phyloP scores from a whole-genome alignment of 2,113 vertebrate genomes.

The Microtus montanus region DNA sequence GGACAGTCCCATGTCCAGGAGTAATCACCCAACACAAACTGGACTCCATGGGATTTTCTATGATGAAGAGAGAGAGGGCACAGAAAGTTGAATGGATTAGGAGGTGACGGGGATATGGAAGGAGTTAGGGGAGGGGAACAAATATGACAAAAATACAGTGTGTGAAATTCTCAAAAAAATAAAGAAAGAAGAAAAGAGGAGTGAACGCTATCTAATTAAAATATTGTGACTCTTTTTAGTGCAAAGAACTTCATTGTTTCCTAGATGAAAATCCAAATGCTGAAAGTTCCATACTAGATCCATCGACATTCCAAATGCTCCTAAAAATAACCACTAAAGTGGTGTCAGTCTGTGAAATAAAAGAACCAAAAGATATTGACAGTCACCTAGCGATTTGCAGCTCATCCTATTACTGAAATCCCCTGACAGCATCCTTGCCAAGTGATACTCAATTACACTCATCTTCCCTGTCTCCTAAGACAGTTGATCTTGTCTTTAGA shows the following conservation, averaged over 20 bases:
- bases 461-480: neutral
- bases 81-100: neutral
- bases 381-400: neutral
- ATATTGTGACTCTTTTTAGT: neutral
- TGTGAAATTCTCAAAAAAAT: neutral
- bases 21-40: neutral
- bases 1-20: neutral
- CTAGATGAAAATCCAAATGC: constrained; percentile 11
- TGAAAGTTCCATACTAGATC: neutral
- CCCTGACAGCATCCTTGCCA: neutral
- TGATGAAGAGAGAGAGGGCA: neutral
- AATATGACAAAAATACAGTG: neutral
- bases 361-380: neutral
- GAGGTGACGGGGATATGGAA: neutral
- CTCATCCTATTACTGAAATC: neutral
- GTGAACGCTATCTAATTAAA: constrained; percentile 21
- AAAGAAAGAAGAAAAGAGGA: neutral
- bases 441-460: neutral
- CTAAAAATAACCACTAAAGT: neutral
- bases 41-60: neutral
- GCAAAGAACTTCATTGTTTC: neutral
- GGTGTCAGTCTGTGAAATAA: neutral
- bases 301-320: neutral
- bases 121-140: neutral
- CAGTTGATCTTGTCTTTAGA: neutral